Percentiles rank a stretch among this genome's conserved stretches.
phyloP scores from a whole-genome alignment of 2,113 vertebrate genomes.

The Lophotis ruficrista region DNA sequence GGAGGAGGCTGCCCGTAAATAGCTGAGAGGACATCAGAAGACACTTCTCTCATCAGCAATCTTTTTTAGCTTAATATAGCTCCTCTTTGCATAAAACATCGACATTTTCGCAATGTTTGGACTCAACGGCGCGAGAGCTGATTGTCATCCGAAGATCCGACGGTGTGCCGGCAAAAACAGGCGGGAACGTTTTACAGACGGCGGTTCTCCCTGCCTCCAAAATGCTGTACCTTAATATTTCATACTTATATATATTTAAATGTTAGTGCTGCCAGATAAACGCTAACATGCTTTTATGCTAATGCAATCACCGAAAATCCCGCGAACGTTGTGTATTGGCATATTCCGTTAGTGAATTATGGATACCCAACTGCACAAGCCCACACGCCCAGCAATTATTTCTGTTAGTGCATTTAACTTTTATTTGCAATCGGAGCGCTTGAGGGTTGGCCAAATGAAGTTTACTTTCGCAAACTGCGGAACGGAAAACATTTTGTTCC shows the following conservation, averaged over 20 bases:
- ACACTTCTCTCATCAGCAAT: conserved; percentile 60
- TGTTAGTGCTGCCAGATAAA: conserved; percentile 66
- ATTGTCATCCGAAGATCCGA: conserved; percentile 58
- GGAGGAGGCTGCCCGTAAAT: conserved; percentile 52
- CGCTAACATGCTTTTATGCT: conserved; percentile 69
- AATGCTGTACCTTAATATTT: conserved; percentile 68
- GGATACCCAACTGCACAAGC: conserved; percentile 45
- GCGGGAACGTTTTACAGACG: conserved; percentile 54
- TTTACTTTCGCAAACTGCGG: conserved; percentile 63
- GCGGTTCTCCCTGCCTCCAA: conserved; percentile 59
- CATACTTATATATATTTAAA: conserved; percentile 76
- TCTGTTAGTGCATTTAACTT: conserved; percentile 65
- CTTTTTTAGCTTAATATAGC: conserved; percentile 67
- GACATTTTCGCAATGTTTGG: conserved; percentile 70
- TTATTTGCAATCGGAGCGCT: conserved; percentile 65
- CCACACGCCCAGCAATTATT: conserved; percentile 57
- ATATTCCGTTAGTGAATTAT: conserved; percentile 54
- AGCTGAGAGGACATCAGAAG: conserved; percentile 67
- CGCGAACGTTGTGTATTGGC: conserved; percentile 67
- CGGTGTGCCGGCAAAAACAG: conserved; percentile 59
- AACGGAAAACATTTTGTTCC: conserved; percentile 38
- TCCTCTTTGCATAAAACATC: conserved; percentile 74
- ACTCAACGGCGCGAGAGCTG: conserved; percentile 60
- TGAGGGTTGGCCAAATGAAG: conserved; percentile 54
- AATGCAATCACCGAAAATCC: conserved; percentile 71